Evolutionary conservation across 1,140 invertebrate genomes (phyloP), one percentile per base, ranked within the genome.

Genomic region (Trichomalopsis sarcophagae): DNA sequence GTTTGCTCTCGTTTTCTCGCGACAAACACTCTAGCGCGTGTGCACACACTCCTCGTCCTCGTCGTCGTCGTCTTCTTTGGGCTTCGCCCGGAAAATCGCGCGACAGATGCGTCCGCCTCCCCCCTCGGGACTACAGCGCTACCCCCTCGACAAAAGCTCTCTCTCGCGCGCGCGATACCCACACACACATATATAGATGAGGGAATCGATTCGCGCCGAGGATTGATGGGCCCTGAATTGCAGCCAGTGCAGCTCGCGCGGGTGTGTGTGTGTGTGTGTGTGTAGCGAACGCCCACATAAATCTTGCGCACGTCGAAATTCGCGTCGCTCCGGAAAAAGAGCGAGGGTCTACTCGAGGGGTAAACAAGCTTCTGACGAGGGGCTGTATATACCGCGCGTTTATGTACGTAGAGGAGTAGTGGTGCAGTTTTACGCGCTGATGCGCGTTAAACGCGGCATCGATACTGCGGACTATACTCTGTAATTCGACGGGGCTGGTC

Each of bases 101-200:
- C 87, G 73, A 75, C 84, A 84, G 87, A 87, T 88, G 84, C 88
- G 86, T 75, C 75, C 84, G 71, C 82, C 62, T 81, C 75, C 82
- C 92, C 92, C 89, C 92, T 81, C 50, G 92, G 91, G 92, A 92
- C 86, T 89, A 82, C 87, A 44, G 9, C 69, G 69, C 23, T 88
- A 87, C 88, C 85, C 89, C 69, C 33, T n/a, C 89, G 90, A 92
- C 92, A 93, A 92, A 92, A 89, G 36, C 40, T 27, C 40, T 62
- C 88, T 87, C 92, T 91, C 89, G n/a, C 88, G 87, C 92, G 90
- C 89, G 91, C 87, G 78, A 89, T 89, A 91, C 87, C 87, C 50
- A 40, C 68, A 30, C 33, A 73, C 2, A n/a, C 21, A 30, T 50
- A 50, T 17, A 50, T 50, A 17, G 13, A 14, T 23, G 74, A 75